phyloP scores from a whole-genome alignment of 1,140 invertebrate species.

The Calycopis cecrops region DNA sequence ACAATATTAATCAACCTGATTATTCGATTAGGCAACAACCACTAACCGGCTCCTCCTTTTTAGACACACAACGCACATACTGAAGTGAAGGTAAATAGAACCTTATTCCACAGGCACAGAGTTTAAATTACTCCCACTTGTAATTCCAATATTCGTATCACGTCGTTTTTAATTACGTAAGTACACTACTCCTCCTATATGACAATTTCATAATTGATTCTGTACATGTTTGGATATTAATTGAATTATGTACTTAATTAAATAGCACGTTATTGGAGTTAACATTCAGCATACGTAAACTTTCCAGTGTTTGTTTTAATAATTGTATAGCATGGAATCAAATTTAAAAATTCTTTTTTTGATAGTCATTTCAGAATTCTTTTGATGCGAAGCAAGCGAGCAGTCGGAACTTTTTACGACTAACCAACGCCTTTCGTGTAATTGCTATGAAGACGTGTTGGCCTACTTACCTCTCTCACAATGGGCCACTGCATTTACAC shows the following conservation, averaged over 20 bases:
- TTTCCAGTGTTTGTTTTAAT: too few relatives aligned
- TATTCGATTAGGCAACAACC: constrained; percentile 4
- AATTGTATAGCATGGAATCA: too few relatives aligned
- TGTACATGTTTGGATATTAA: neutral
- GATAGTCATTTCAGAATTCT: too few relatives aligned
- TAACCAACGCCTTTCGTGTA: too few relatives aligned
- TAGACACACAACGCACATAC: neutral
- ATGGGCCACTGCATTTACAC: too few relatives aligned
- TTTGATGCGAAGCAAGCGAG: too few relatives aligned
- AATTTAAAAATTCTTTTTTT: too few relatives aligned
- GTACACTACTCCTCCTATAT: constrained; percentile 3
- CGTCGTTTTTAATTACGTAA: constrained; percentile 8
- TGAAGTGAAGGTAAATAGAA: neutral
- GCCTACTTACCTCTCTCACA: too few relatives aligned
- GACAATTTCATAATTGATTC: constrained; percentile 10
- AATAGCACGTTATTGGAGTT: neutral
- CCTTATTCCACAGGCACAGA: neutral
- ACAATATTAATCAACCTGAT: constrained; percentile 1
- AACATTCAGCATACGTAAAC: neutral
- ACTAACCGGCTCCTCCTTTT: neutral
- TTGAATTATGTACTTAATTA: neutral
- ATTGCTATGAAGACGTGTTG: too few relatives aligned
- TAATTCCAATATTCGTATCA: neutral
- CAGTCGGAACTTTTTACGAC: too few relatives aligned
- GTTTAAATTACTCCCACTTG: neutral